phyloP scores from a whole-genome alignment of 30 jellyfish, hydroid and myxozoan genomes.

The Haliclystus octoradiatus region DNA sequence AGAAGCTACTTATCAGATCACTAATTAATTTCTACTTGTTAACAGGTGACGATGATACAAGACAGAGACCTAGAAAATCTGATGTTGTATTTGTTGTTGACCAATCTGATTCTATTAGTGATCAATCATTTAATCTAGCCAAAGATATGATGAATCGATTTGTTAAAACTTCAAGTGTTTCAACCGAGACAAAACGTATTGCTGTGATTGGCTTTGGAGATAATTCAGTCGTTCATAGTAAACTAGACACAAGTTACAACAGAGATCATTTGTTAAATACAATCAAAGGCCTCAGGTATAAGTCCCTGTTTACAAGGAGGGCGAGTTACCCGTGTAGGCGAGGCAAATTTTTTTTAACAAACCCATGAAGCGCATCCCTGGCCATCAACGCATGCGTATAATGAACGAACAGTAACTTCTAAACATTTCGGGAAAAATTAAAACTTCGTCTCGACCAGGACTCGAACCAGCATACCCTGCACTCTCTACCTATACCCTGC shows the following conservation, averaged over 20 bases:
- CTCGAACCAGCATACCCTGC: too few relatives aligned
- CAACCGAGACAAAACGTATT: neutral
- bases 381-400: too few relatives aligned
- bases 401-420: too few relatives aligned
- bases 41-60: neutral
- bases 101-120: neutral
- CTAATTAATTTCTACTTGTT: too few relatives aligned
- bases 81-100: neutral
- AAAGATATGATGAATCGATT: neutral
- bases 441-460: too few relatives aligned
- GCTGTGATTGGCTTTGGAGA: neutral
- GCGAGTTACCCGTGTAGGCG: neutral
- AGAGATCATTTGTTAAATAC: neutral
- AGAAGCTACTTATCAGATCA: too few relatives aligned
- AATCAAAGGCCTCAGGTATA: neutral
- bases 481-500: too few relatives aligned
- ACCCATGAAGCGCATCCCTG: too few relatives aligned
- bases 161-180: neutral
- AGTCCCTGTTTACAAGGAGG: neutral
- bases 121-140: neutral
- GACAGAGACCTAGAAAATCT: neutral
- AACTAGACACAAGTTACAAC: neutral
- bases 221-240: neutral
- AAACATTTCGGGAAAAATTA: too few relatives aligned
- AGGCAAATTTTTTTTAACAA: too few relatives aligned